Conservation (phyloP, 37 sponge, comb jelly and placozoan species). For the Haliclona indistincta region DNA sequence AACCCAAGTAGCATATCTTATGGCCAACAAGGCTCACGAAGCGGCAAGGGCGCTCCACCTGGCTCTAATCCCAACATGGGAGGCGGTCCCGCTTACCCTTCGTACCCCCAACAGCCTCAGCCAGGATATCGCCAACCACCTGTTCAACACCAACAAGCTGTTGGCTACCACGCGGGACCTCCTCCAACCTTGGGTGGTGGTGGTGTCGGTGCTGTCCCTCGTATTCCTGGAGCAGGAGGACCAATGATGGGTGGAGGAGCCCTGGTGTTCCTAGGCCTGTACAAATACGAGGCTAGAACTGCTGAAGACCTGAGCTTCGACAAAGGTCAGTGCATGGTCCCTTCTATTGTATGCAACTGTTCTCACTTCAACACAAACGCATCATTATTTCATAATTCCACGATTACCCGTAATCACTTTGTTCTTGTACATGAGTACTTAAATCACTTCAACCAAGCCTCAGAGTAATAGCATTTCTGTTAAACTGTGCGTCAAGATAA, state of each 20-base stretch:
- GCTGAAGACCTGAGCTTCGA: conserved; percentile 83
- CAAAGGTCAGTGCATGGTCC: conserved; percentile 48
- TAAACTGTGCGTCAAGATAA: too few relatives aligned
- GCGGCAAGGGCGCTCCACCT: neutral
- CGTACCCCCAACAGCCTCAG: neutral
- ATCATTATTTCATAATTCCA: too few relatives aligned
- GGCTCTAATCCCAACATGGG: neutral
- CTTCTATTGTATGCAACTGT: neutral
- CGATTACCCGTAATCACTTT: too few relatives aligned
- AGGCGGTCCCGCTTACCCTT: neutral
- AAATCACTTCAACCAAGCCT: too few relatives aligned
- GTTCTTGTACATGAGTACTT: too few relatives aligned
- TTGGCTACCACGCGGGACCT: neutral
- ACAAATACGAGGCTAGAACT: conserved; percentile 91
- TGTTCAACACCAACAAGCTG: neutral
- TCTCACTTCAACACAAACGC: neutral
- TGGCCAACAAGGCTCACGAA: neutral
- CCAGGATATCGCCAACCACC: neutral
- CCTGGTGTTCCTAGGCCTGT: conserved; percentile 72
- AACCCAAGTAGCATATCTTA: conserved; percentile 32
- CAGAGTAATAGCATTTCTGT: too few relatives aligned
- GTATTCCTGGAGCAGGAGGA: conserved; percentile 3
- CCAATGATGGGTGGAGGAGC: conserved; percentile 23
- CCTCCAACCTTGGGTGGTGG: neutral
- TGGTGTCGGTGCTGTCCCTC: neutral